Evolutionary conservation across 2,888 invertebrate species (phyloP).

Genomic region (Cylindroiulus punctatus): DNA sequence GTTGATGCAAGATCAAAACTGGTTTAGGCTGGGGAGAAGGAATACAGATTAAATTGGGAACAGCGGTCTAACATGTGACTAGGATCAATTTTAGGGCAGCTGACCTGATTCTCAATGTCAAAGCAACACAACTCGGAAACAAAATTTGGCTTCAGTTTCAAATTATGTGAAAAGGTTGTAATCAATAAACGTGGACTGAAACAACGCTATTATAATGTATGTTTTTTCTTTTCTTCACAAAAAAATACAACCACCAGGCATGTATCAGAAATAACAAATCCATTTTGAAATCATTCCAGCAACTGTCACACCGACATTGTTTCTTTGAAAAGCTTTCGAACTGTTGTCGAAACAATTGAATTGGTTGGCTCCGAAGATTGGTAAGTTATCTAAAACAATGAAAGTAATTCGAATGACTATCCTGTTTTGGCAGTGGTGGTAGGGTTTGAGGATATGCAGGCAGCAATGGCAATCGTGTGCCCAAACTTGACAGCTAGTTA

Average conservation of each 20-base stretch:
- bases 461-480: no score
- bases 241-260: not conserved
- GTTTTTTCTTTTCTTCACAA: not conserved
- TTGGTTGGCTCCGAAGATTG: slow-evolving; percentile 79
- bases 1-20: no score
- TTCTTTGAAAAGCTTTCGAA: slow-evolving; percentile 89
- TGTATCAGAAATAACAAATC: not conserved
- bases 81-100: no score
- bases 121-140: no score
- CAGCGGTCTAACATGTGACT: no score
- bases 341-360: slow-evolving; percentile 85
- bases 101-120: no score
- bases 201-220: not conserved
- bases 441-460: not conserved
- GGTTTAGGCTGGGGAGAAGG: no score
- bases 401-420: not conserved
- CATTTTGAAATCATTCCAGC: not conserved
- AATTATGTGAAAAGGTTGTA: no score
- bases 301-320: slow-evolving; percentile 70
- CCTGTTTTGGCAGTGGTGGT: not conserved
- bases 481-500: slow-evolving; percentile 66
- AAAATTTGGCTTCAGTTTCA: no score
- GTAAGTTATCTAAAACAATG: slow-evolving; percentile 71
- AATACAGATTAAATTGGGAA: no score
- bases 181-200: no score